Conservation (phyloP, 2,888 invertebrate genomes). For the Amitus sp. region DNA sequence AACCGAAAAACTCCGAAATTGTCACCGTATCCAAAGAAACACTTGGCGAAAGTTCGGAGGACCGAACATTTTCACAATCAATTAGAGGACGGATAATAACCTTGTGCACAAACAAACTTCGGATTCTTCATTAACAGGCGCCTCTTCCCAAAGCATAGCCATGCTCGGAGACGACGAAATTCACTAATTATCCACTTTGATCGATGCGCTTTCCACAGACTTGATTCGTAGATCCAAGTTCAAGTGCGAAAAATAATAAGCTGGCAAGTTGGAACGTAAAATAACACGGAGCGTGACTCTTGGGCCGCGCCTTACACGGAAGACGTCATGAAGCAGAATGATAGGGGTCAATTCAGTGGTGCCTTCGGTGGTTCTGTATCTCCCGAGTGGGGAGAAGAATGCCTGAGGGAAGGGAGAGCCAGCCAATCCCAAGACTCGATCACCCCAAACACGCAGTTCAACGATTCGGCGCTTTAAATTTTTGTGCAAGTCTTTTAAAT, state of each 20-base stretch:
- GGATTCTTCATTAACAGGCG: conserved; percentile 29
- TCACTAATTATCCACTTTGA: neutral
- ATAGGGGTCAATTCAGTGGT: neutral
- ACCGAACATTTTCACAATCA: neutral
- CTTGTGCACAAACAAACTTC: conserved; percentile 66
- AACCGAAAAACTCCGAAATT: neutral
- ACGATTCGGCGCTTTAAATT: neutral
- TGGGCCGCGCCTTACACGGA: neutral
- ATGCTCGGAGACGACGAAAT: neutral
- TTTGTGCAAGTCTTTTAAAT: neutral
- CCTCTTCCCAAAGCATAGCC: neutral
- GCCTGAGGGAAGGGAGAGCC: neutral
- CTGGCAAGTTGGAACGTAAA: neutral
- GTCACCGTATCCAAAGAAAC: neutral
- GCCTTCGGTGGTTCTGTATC: neutral
- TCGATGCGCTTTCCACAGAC: neutral
- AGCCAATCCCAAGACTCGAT: neutral
- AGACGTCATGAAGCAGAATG: neutral
- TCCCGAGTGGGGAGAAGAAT: neutral
- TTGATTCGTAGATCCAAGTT: no score
- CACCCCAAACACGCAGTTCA: neutral
- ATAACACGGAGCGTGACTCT: neutral
- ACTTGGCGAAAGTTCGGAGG: neutral
- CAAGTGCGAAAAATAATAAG: no score
- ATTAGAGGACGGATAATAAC: conserved; percentile 49